Evolutionary conservation across 1,140 invertebrate genomes (phyloP), one percentile per base, ranked within the genome.

Genomic region (Solenopsis fugax): DNA sequence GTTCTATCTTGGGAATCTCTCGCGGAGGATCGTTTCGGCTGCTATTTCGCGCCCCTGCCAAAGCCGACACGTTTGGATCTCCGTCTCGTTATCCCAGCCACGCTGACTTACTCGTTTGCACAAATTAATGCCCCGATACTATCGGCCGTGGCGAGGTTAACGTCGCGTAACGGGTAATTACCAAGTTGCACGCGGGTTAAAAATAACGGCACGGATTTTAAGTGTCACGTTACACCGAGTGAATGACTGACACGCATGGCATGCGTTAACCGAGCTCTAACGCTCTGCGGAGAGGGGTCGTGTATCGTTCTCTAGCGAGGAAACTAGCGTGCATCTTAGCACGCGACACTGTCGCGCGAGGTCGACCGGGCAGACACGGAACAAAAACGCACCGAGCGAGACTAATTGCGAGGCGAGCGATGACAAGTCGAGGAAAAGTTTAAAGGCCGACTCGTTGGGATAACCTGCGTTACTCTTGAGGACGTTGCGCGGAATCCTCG

Each of bases 121-220:
- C 78, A 75, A 91, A 91, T 91, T 91, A 91, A 91, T 89, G 91
- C 75, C 77, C 21, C 88, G 88, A 91, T 91, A 91, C 29, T 86
- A 91, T 91, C 90, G 56, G 69, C 72, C 67, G 58, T 56, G 56
- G 54, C 87, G 37, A 34, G 64, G 62, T 87, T 91, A 91, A 91
- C 85, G 76, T 37, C 18, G 78, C 90, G 85, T 89, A 91, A 90
- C 89, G 72, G 29, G 64, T 72, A 90, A 91, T 81, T 73, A 86
- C 81, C 75, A 78, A 84, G 75, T 73, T 76, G 62, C 21, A 37
- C 24, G 5, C 9, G 21, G 37, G 87, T 85, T 90, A 90, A 91
- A 91, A 91, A 91, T 91, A 91, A 67, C 89, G 18, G 12, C n/a
- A 65, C 69, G 41, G 76, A 91, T 87, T 77, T 58, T 45, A 64